Evolutionary conservation across 2,797 vertebrate species (phyloP).

Genomic region (Anguilla megastoma): DNA sequence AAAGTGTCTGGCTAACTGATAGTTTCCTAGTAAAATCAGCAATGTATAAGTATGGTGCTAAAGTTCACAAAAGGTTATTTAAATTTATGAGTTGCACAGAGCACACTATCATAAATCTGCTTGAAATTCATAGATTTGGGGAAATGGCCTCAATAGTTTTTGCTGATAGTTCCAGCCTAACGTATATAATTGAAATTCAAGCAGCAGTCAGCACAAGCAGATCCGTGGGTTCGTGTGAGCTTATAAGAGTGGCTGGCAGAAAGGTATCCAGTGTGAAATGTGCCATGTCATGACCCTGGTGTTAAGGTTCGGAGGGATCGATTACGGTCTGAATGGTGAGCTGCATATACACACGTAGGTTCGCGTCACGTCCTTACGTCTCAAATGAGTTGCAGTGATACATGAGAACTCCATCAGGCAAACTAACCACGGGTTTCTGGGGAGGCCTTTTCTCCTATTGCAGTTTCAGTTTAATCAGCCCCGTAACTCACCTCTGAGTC

Average conservation of each 20-base stretch:
- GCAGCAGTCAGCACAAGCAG: background rate
- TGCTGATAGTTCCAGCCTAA: background rate
- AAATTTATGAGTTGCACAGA: background rate
- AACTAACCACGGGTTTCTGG: background rate
- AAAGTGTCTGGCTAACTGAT: background rate
- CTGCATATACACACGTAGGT: background rate
- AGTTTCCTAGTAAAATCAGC: background rate
- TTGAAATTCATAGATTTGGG: slow-evolving; percentile 1
- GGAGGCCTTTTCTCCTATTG: background rate
- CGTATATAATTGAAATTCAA: background rate
- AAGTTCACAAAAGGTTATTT: background rate
- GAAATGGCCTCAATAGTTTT: background rate
- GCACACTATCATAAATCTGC: background rate
- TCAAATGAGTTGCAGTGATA: slow-evolving; percentile 1
- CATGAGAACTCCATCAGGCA: background rate
- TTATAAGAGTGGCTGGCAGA: slow-evolving; percentile 3
- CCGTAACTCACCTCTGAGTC: background rate
- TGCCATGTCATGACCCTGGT: slow-evolving; percentile 14
- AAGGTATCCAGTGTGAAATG: slow-evolving; percentile 11
- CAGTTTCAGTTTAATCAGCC: background rate
- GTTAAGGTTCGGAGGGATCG: background rate
- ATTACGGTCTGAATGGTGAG: slow-evolving; percentile 3
- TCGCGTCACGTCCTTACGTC: background rate
- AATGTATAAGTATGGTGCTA: background rate
- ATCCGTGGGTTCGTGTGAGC: background rate